Percentiles rank a stretch among this genome's conserved stretches.
Conservation (phyloP, 2,888 invertebrate genomes). For the Stenoptilia bipunctidactyla region DNA sequence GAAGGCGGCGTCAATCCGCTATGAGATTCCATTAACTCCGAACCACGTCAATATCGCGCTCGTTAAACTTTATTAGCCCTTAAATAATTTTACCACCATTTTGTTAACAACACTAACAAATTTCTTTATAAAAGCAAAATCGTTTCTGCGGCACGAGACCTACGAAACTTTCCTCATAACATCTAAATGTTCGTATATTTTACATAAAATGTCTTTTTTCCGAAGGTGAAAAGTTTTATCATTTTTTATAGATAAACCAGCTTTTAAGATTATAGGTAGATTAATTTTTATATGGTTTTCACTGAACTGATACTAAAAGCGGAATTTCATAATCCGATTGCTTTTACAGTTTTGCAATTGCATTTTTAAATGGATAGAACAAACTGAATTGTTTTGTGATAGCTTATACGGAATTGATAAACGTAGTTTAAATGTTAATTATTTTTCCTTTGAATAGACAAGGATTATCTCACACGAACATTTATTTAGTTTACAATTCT, state of each 20-base stretch:
- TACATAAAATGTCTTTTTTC: constrained; percentile 26
- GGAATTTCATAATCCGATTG: constrained; percentile 25
- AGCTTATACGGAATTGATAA: no score
- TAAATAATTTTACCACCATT: constrained; percentile 57
- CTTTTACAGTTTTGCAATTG: constrained; percentile 23
- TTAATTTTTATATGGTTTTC: constrained; percentile 15
- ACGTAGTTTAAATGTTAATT: no score
- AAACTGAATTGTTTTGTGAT: neutral
- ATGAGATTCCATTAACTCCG: constrained; percentile 46
- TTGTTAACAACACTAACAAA: constrained; percentile 51
- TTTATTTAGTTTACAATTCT: no score
- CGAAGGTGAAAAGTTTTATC: constrained; percentile 8
- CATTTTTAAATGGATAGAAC: constrained; percentile 20
- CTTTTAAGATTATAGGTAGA: constrained; percentile 13
- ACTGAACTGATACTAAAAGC: constrained; percentile 22
- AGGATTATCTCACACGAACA: no score
- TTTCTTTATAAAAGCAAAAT: constrained; percentile 42
- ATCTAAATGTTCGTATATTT: constrained; percentile 39
- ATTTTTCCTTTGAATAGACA: no score
- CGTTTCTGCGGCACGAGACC: constrained; percentile 22
- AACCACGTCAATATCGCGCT: constrained; percentile 43
- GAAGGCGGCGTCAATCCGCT: constrained; percentile 32
- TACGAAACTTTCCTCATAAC: constrained; percentile 33
- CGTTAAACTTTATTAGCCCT: constrained; percentile 54
- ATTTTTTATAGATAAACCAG: constrained; percentile 9